phyloP scores from a whole-genome alignment of 2,797 vertebrate species.

The Poecilia velifera region DNA sequence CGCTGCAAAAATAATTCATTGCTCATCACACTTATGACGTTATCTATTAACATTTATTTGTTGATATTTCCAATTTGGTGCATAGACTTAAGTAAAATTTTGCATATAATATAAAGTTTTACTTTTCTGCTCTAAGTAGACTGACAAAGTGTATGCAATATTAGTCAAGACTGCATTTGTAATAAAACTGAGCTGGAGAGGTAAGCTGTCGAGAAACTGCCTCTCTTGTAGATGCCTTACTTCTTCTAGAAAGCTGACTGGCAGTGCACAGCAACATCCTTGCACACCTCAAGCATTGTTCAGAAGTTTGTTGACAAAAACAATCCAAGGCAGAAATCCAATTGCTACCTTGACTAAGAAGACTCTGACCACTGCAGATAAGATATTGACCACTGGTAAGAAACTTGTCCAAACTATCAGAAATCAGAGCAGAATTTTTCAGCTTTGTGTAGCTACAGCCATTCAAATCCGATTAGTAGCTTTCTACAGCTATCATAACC shows the following conservation, averaged over 20 bases:
- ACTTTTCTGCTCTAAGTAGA: not conserved
- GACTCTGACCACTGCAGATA: not conserved
- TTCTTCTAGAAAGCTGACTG: not conserved
- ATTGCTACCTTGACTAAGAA: not conserved
- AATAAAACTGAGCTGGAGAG: not conserved
- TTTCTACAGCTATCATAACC: conserved; percentile 3
- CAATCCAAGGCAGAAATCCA: not conserved
- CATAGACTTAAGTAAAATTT: not conserved
- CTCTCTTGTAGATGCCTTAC: not conserved
- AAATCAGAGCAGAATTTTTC: not conserved
- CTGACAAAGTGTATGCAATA: not conserved
- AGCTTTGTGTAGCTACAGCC: not conserved
- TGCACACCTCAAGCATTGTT: not conserved
- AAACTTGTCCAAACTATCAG: not conserved
- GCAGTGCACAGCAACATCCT: not conserved
- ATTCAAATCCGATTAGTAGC: not conserved
- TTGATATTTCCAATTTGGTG: not conserved
- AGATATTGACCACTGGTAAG: not conserved
- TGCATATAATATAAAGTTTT: not conserved
- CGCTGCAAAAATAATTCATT: not conserved
- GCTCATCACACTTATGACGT: not conserved
- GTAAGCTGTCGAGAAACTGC: not conserved
- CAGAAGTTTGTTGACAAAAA: not conserved
- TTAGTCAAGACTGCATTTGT: not conserved
- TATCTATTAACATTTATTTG: not conserved